Percentiles rank a stretch among this genome's conserved stretches.
phyloP scores from a whole-genome alignment of 2,113 vertebrate species.

The Rhineura floridana region DNA sequence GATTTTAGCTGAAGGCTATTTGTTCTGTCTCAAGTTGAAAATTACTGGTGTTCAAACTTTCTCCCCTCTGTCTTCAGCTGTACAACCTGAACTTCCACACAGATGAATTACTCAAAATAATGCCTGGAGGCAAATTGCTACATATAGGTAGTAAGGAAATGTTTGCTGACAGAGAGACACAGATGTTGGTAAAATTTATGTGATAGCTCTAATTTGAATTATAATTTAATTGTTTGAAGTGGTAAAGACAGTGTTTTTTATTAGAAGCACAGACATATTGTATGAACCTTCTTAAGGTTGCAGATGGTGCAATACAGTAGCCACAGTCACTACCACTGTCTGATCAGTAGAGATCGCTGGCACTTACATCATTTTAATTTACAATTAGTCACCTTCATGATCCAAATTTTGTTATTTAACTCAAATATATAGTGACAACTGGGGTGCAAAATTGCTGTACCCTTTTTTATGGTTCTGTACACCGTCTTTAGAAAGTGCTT shows the following conservation, averaged over 20 bases:
- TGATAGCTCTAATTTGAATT: neutral
- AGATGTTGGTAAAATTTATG: neutral
- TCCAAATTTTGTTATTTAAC: neutral
- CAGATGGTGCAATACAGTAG: neutral
- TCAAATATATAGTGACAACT: neutral
- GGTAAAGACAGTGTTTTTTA: neutral
- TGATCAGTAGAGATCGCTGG: neutral
- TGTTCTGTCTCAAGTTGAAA: neutral
- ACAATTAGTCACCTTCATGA: neutral
- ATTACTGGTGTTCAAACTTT: neutral
- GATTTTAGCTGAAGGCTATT: neutral
- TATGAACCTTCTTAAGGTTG: neutral
- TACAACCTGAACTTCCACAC: no score
- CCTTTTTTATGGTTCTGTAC: neutral
- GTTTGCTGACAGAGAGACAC: neutral
- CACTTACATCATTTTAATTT: neutral
- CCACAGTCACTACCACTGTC: neutral
- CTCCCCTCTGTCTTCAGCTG: neutral
- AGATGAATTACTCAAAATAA: neutral
- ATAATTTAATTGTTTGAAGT: neutral
- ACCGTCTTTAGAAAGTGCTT: neutral
- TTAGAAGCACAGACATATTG: neutral
- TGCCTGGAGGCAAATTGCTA: neutral
- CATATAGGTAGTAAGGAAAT: neutral
- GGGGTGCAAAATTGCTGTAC: neutral